Percentiles rank a stretch among this genome's conserved stretches.
Evolutionary conservation across 1,140 invertebrate species (phyloP).

Genomic region (Proctacanthus coquilletti): DNA sequence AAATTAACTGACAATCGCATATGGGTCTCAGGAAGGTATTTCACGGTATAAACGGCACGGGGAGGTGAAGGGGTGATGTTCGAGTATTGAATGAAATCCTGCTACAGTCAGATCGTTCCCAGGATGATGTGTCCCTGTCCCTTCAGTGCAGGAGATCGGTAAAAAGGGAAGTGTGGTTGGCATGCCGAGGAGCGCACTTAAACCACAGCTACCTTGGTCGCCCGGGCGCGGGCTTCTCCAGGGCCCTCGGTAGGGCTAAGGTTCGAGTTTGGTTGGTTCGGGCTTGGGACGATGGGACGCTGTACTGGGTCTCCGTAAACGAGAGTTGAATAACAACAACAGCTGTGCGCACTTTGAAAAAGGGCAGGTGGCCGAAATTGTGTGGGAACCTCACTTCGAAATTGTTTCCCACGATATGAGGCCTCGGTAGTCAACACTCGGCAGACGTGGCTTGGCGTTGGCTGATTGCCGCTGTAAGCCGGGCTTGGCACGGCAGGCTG

Average conservation of each 20-base stretch:
- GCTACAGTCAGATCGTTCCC: background rate
- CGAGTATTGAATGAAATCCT: background rate
- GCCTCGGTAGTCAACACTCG: too few species aligned
- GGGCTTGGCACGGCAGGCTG: too few species aligned
- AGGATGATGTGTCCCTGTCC: background rate
- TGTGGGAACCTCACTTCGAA: slow-evolving; percentile 30
- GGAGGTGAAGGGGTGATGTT: background rate
- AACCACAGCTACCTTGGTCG: too few species aligned
- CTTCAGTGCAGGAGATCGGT: background rate
- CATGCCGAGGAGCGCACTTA: too few species aligned
- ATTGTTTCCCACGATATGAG: slow-evolving; percentile 31
- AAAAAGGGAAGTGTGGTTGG: too few species aligned
- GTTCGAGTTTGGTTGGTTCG: background rate
- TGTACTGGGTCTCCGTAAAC: too few species aligned
- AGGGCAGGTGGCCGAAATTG: slow-evolving; percentile 19
- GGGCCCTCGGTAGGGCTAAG: background rate
- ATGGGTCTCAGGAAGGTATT: background rate
- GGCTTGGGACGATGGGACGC: too few species aligned
- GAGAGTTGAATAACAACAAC: slow-evolving; percentile 1
- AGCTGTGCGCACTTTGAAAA: background rate
- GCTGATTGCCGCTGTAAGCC: too few species aligned
- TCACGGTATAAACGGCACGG: background rate
- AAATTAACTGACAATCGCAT: background rate
- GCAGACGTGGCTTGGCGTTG: too few species aligned
- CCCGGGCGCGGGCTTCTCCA: background rate